phyloP scores from a whole-genome alignment of 1,140 invertebrate species.

The Oncopodura yosiiana region DNA sequence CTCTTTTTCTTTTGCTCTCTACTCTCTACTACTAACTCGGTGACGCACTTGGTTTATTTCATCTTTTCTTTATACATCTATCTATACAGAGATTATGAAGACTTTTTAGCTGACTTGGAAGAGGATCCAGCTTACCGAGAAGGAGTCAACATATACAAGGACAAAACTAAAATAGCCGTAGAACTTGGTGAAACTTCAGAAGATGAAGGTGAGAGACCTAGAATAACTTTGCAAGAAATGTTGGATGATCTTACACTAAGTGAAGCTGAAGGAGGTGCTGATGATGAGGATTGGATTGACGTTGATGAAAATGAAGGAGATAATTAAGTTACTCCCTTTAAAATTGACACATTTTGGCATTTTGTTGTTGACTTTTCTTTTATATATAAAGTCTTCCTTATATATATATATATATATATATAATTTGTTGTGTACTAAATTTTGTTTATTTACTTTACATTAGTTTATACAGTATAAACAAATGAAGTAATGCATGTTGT shows the following conservation, averaged over 20 bases:
- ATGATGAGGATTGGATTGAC: conserved; percentile 22
- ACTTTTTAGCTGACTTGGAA: conserved; percentile 95
- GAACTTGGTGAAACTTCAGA: conserved; percentile 45
- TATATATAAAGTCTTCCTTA: no score
- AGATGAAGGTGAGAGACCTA: conserved; percentile 62
- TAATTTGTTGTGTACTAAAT: no score
- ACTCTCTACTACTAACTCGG: no score
- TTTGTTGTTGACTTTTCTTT: background rate
- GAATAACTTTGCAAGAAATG: conserved; percentile 93
- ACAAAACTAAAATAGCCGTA: conserved; percentile 38
- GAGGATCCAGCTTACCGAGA: conserved; percentile 80
- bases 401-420: no score
- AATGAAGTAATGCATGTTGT: no score
- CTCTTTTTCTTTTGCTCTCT: no score
- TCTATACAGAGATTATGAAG: conserved; percentile 71
- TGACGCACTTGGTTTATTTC: no score
- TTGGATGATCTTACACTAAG: conserved; percentile 83
- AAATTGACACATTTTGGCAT: background rate
- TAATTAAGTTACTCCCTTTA: background rate
- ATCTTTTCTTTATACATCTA: conserved; percentile 24
- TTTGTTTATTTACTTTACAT: no score
- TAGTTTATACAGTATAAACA: no score
- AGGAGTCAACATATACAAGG: conserved; percentile 89
- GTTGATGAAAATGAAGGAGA: conserved; percentile 12
- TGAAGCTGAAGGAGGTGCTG: conserved; percentile 52